Base-by-base conservation (phyloP, 2,888 invertebrate genomes). In the Myopa tessellatipennis region DNA sequence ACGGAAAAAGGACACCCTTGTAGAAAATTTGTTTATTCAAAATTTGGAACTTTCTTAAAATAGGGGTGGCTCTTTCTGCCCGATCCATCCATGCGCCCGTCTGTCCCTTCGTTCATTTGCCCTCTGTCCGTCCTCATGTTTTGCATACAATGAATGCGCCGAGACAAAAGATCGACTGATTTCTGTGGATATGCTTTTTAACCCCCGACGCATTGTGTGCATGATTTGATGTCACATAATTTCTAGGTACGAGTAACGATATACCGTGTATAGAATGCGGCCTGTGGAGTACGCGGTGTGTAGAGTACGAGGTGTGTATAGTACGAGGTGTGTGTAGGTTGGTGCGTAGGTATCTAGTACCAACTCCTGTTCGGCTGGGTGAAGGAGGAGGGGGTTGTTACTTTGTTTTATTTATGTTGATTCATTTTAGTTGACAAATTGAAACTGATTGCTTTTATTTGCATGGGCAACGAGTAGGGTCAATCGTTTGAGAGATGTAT, bases 391-490 rank as follows among this genome's bases (percentile, higher is more conserved):
- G 45, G 45, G 45, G 26, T 26, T 26, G 26, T 26, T 26, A 26
- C 26, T 26, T 61, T n/a, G n/a, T 38, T 34, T 75, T 69, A 69
- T 75, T 75, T 75, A 58, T 75, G 69, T 58, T 69, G 60, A 75
- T 75, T 58, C 75, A 58, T 18, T 36, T 74, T 67, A 52, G 65
- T 45, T 78, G 79, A 79, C 79, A 79, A 79, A 79, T 79, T 79
- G 78, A 63, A 65, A 74, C 40, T 76, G 79, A 70, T 68, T 65
- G 61, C 67, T 67, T 36, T 34, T 10, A 58, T 58, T 70, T 70
- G 70, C 52, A 45, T 71, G 4, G 26, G 14, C 34, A 50, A 52
- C 12, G 40, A 16, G 38, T 34, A 69, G 68, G 74, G 74, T 74
- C 74, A 74, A 26, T 26, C 26, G 61, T 26, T 8, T 61, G 61